Evolutionary conservation across 2,888 invertebrate genomes (phyloP).

Genomic region (Eupithecia subfuscata): DNA sequence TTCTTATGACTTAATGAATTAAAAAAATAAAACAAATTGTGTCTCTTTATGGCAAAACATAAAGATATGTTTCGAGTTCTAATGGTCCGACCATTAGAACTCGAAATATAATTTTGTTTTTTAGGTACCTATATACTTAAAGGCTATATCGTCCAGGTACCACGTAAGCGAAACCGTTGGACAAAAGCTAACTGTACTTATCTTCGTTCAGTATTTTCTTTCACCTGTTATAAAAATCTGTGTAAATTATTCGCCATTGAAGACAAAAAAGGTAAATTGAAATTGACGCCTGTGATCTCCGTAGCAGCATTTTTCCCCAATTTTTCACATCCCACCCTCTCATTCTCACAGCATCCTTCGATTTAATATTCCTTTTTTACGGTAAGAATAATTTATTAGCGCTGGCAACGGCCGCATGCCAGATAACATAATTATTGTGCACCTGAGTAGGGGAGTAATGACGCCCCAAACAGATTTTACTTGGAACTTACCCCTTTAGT

Average conservation of each 20-base stretch:
- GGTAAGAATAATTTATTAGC: slow-evolving; percentile 72
- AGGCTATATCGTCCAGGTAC: background rate
- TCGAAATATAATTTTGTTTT: no score
- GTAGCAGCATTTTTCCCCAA: slow-evolving; percentile 71
- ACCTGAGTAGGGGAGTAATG: slow-evolving; percentile 43
- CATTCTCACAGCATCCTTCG: slow-evolving; percentile 68
- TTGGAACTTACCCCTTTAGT: background rate
- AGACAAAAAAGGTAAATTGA: slow-evolving; percentile 57
- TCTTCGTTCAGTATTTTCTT: background rate
- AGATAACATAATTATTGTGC: slow-evolving; percentile 63
- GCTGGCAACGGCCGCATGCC: slow-evolving; percentile 54
- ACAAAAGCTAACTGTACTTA: background rate
- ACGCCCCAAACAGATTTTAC: background rate
- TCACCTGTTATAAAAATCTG: slow-evolving; percentile 9
- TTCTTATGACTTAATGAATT: no score
- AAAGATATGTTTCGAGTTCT: no score
- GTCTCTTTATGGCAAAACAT: no score
- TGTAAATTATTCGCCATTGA: slow-evolving; percentile 34
- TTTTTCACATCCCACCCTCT: slow-evolving; percentile 71
- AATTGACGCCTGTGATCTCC: slow-evolving; percentile 68
- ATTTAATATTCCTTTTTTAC: slow-evolving; percentile 76
- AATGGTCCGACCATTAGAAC: no score
- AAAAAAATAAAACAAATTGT: no score
- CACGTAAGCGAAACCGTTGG: background rate
- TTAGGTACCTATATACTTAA: background rate